Evolutionary conservation across 2,888 invertebrate genomes (phyloP).

Genomic region (Exocentrus adspersus): DNA sequence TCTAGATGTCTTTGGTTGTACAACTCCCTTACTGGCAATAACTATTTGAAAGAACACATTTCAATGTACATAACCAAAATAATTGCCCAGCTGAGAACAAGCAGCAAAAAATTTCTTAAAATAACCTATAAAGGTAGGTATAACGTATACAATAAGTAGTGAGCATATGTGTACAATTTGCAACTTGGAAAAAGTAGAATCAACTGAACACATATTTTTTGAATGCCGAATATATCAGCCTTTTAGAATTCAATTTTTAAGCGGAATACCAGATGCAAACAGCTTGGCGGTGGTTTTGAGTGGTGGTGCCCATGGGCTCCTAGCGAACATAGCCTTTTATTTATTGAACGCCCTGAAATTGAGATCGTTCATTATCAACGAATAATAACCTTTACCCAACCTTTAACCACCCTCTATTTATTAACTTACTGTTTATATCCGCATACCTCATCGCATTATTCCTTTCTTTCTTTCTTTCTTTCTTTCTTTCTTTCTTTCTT

Average conservation of each 20-base stretch:
- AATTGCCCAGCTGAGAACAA: too few relatives aligned
- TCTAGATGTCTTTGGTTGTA: neutral
- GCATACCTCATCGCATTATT: too few relatives aligned
- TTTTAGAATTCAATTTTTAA: neutral
- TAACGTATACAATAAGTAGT: neutral
- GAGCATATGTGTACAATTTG: neutral
- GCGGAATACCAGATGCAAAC: neutral
- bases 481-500: too few relatives aligned
- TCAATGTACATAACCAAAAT: neutral
- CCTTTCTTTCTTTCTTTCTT: too few relatives aligned
- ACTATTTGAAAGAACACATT: neutral
- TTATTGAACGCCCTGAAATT: neutral
- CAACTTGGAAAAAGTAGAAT: neutral
- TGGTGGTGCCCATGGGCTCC: neutral
- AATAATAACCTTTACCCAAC: slow-evolving; percentile 6
- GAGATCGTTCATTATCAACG: neutral
- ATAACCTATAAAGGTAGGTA: neutral
- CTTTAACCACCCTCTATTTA: too few relatives aligned
- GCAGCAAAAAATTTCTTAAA: neutral
- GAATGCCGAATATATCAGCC: neutral
- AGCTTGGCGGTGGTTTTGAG: neutral
- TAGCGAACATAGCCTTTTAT: neutral
- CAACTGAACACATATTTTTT: neutral
- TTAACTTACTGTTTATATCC: too few relatives aligned
- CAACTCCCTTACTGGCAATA: neutral